Evolutionary conservation across 2,888 invertebrate genomes (phyloP).

Genomic region (Drosophila cognata): DNA sequence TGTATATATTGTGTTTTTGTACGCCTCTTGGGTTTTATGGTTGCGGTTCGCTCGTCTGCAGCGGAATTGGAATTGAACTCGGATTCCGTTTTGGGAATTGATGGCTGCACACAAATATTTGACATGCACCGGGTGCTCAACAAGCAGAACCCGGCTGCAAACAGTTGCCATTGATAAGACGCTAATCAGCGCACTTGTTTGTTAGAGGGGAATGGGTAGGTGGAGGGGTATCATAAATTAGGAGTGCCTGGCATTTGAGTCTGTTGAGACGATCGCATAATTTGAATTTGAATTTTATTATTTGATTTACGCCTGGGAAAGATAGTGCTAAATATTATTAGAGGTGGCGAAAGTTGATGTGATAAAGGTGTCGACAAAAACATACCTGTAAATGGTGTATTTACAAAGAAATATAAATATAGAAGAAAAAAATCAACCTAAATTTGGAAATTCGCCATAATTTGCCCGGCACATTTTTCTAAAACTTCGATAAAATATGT

Average conservation of each 20-base stretch:
- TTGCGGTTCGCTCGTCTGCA: slow-evolving; percentile 59
- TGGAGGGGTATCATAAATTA: slow-evolving; percentile 51
- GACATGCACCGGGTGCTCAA: slow-evolving; percentile 37
- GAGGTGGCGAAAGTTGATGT: background rate
- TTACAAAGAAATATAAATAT: background rate
- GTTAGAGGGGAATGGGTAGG: slow-evolving; percentile 13
- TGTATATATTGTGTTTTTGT: slow-evolving; percentile 32
- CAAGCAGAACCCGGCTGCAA: slow-evolving; percentile 35
- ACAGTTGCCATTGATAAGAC: slow-evolving; percentile 60
- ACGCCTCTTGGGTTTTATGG: slow-evolving; percentile 62
- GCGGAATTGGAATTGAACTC: slow-evolving; percentile 23
- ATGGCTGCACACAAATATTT: slow-evolving; percentile 68
- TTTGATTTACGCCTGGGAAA: slow-evolving; percentile 60
- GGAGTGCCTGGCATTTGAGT: slow-evolving; percentile 36
- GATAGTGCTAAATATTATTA: slow-evolving; percentile 12
- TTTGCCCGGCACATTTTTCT: background rate
- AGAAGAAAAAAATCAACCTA: background rate
- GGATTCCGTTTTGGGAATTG: slow-evolving; percentile 43
- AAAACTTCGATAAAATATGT: background rate
- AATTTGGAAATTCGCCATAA: background rate
- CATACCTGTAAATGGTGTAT: slow-evolving; percentile 15
- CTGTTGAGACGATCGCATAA: slow-evolving; percentile 27
- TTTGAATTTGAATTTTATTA: slow-evolving; percentile 65
- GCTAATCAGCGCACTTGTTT: slow-evolving; percentile 72
- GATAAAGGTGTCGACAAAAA: rapidly evolving